A percentile compares a stretch with the other conserved stretches of the same genome.
Conservation (phyloP, 2,797 vertebrate species). For the Falco columbarius region DNA sequence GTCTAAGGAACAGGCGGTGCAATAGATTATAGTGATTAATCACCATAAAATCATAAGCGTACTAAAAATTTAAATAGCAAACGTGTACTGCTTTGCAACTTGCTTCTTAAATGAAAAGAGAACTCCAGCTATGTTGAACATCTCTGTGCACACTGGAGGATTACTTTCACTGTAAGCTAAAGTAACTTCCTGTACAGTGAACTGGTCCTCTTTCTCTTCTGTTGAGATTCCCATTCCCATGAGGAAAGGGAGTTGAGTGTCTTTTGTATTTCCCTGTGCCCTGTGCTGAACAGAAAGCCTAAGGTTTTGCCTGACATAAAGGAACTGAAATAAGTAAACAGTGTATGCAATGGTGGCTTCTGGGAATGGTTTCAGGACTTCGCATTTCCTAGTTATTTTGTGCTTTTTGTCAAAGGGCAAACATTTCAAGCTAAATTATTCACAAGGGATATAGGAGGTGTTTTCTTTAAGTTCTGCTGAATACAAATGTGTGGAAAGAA, state of each 20-base stretch:
- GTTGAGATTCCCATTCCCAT: constrained; percentile 52
- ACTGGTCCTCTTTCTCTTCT: constrained; percentile 12
- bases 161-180: constrained; percentile 15
- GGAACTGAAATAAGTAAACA: constrained; percentile 44
- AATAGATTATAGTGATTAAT: neutral
- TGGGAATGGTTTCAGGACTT: constrained; percentile 62
- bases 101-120: neutral
- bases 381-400: constrained; percentile 60
- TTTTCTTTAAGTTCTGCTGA: constrained; percentile 61
- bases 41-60: neutral
- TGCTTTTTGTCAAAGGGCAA: constrained; percentile 63
- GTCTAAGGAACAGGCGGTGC: neutral
- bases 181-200: constrained; percentile 42
- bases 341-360: constrained; percentile 17
- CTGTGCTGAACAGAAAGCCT: constrained; percentile 43
- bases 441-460: constrained; percentile 68
- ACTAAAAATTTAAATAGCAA: neutral
- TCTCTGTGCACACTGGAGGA: neutral
- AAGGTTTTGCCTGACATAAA: constrained; percentile 38
- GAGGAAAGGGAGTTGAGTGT: constrained; percentile 48
- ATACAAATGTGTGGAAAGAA: constrained; percentile 59
- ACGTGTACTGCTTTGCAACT: neutral
- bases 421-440: constrained; percentile 74
- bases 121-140: neutral
- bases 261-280: constrained; percentile 27